Percentiles rank a stretch among this genome's conserved stretches.
Conservation (phyloP, 2,888 invertebrate species). For the Gymnoscelis rufifasciata region DNA sequence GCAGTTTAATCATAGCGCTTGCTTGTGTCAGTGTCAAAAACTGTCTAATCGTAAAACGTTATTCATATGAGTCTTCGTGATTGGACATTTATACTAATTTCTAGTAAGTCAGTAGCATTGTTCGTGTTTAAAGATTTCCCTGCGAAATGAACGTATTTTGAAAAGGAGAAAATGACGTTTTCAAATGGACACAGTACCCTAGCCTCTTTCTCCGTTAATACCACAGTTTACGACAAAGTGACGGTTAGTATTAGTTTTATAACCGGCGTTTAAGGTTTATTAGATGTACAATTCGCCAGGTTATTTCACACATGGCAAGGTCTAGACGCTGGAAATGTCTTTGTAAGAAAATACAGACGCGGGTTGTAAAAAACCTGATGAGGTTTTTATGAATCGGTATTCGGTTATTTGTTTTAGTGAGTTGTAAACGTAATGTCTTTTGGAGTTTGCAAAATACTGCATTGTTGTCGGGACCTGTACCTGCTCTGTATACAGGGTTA, state of each 20-base stretch:
- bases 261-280: slow-evolving; percentile 70
- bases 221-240: slow-evolving; percentile 66
- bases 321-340: slow-evolving; percentile 67
- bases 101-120: too few relatives aligned
- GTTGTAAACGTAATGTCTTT: slow-evolving; percentile 13
- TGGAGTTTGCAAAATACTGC: background rate
- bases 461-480: too few relatives aligned
- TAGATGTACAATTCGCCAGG: slow-evolving; percentile 67
- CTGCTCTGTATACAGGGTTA: too few relatives aligned
- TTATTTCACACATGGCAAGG: slow-evolving; percentile 69
- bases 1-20: too few relatives aligned
- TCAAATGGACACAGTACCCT: slow-evolving; percentile 30
- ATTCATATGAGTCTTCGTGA: too few relatives aligned
- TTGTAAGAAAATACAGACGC: slow-evolving; percentile 50
- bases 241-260: slow-evolving; percentile 72
- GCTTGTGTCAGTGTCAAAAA: too few relatives aligned
- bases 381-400: slow-evolving; percentile 29
- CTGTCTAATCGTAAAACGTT: too few relatives aligned
- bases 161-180: slow-evolving; percentile 12
- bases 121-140: too few relatives aligned
- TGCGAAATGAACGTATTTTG: too few relatives aligned
- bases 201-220: slow-evolving; percentile 44
- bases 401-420: slow-evolving; percentile 25
- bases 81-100: too few relatives aligned
- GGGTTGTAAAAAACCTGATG: slow-evolving; percentile 31